A percentile compares a stretch with the other conserved stretches of the same genome.
These are phyloP conservation scores for Pelosia muscerda DNA, from an alignment of 2,888 invertebrate species.

Conservation along the genomic window DNA sequence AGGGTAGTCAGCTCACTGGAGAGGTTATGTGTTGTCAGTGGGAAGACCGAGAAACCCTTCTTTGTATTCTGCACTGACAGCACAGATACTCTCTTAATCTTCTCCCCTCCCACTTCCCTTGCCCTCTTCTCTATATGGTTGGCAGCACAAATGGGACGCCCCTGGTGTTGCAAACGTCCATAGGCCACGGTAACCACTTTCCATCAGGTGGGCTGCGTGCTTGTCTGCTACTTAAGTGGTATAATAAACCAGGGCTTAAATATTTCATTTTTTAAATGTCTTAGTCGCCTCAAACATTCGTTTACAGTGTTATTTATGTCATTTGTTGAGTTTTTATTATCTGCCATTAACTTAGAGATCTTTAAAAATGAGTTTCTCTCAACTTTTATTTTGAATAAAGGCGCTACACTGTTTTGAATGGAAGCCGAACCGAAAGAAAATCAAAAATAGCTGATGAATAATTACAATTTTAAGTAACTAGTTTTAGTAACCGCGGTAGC, in stretches of 20 bases:
- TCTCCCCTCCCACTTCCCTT: no score
- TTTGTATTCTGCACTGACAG: no score
- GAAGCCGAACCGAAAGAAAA: neutral
- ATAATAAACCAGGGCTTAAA: neutral
- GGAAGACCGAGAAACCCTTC: no score
- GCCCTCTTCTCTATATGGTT: no score
- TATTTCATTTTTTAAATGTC: neutral
- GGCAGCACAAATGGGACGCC: no score
- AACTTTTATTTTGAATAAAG: constrained; percentile 2
- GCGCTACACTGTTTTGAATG: neutral
- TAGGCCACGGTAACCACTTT: no score
- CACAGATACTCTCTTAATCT: no score
- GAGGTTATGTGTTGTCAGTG: no score
- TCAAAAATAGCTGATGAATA: constrained; percentile 1
- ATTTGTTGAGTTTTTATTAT: neutral
- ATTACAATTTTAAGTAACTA: neutral
- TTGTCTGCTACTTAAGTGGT: no score
- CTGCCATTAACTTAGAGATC: neutral
- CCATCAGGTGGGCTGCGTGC: no score
- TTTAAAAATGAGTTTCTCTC: neutral
- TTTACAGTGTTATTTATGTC: neutral
- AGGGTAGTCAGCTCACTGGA: no score
- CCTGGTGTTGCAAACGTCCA: no score
- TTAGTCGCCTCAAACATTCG: neutral
- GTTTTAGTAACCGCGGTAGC: neutral